Conservation (phyloP, 2,797 vertebrate species). For the Brachymystax lenok region DNA sequence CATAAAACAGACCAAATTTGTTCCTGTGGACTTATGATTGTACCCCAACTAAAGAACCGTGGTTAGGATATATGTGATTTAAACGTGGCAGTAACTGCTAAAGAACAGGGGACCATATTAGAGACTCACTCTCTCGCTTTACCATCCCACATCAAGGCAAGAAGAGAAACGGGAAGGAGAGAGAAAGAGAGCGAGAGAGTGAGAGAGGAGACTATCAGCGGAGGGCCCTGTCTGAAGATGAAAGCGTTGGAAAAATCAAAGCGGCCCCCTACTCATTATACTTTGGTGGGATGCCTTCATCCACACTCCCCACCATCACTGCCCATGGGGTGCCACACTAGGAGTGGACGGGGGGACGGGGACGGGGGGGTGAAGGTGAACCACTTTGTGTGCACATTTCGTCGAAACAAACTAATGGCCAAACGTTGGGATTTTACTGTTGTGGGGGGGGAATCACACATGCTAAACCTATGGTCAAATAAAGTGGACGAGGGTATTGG, state of each 20-base stretch:
- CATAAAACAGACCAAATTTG: constrained; percentile 57
- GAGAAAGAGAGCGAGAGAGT: constrained; percentile 39
- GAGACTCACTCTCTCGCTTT: constrained; percentile 55
- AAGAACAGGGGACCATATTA: constrained; percentile 41
- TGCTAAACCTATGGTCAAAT: not conserved
- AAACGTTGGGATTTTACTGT: not conserved
- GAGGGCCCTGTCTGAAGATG: constrained; percentile 68
- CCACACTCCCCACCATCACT: constrained; percentile 45
- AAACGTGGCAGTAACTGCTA: constrained; percentile 39
- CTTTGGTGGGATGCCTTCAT: constrained; percentile 62
- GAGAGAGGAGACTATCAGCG: constrained; percentile 65
- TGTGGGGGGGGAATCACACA: not conserved
- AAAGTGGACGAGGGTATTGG: not conserved
- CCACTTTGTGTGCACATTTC: constrained; percentile 10
- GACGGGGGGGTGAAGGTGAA: constrained; percentile 36
- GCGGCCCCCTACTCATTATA: constrained; percentile 68
- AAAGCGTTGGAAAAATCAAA: constrained; percentile 72
- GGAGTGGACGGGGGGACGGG: constrained; percentile 38
- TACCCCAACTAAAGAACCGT: constrained; percentile 62
- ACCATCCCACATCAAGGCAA: constrained; percentile 66
- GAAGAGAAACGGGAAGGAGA: constrained; percentile 65
- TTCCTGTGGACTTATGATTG: constrained; percentile 56
- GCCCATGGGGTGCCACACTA: constrained; percentile 34
- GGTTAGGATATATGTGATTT: constrained; percentile 35
- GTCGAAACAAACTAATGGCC: not conserved